Percentiles rank a stretch among this genome's conserved stretches.
Evolutionary conservation across 2,888 invertebrate species (phyloP).

Genomic region (Pheosia tremula): DNA sequence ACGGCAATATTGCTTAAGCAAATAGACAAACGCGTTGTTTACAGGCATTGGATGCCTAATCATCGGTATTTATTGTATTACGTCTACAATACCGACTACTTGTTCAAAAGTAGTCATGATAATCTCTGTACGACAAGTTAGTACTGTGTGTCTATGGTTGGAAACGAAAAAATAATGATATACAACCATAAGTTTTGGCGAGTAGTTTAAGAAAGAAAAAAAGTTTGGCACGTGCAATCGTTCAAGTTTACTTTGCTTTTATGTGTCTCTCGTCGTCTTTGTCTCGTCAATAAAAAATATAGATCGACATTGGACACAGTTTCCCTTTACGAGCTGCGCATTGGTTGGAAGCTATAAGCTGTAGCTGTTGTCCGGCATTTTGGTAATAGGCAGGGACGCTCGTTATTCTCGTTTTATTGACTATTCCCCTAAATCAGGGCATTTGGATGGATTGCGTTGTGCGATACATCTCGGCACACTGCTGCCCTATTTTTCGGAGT

Average conservation of each 20-base stretch:
- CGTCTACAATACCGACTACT: no score
- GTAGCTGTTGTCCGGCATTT: constrained; percentile 8
- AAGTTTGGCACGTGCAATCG: no score
- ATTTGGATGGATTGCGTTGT: not conserved
- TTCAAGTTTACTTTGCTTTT: not conserved
- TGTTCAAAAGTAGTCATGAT: no score
- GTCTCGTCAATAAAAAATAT: constrained; percentile 22
- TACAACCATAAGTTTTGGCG: no score
- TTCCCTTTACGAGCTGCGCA: constrained; percentile 38
- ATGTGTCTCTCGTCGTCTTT: not conserved
- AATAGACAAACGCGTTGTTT: constrained; percentile 13
- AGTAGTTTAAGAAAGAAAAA: no score
- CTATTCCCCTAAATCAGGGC: constrained; percentile 23
- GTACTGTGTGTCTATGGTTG: no score
- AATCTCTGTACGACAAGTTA: no score
- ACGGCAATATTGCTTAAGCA: constrained; percentile 3
- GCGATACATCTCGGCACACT: constrained; percentile 6
- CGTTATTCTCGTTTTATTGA: constrained; percentile 24
- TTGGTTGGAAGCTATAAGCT: constrained; percentile 20
- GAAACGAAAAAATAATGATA: no score
- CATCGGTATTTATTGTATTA: no score
- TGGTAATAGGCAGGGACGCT: constrained; percentile 21
- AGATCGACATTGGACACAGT: constrained; percentile 26
- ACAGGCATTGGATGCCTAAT: constrained; percentile 11
- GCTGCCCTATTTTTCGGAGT: not conserved